A percentile compares a stretch with the other conserved stretches of the same genome.
Evolutionary conservation across 2,888 invertebrate species (phyloP).

Genomic region (Mesochorus sp.): DNA sequence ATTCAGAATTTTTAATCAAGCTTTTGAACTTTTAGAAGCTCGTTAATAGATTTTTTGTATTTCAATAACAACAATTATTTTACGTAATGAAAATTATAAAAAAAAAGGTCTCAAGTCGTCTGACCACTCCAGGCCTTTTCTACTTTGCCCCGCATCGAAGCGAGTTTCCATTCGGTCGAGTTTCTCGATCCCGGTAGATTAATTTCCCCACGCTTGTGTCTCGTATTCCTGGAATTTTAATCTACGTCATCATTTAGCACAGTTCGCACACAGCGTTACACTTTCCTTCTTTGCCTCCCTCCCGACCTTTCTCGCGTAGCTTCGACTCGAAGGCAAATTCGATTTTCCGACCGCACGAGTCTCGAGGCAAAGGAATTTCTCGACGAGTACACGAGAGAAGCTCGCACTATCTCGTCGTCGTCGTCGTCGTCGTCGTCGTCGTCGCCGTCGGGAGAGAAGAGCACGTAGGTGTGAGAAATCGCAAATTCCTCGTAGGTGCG

Average conservation of each 20-base stretch:
- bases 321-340: constrained; percentile 49
- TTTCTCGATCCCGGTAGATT: constrained; percentile 37
- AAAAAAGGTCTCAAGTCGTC: constrained; percentile 2
- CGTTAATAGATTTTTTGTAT: background rate
- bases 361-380: constrained; percentile 61
- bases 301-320: constrained; percentile 10
- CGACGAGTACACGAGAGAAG: constrained; percentile 43
- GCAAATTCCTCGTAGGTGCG: constrained; percentile 77
- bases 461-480: constrained; percentile 71
- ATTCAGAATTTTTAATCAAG: too few relatives aligned
- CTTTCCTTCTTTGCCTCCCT: constrained; percentile 12
- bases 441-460: constrained; percentile 21
- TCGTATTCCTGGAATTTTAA: constrained; percentile 58
- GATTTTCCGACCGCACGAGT: constrained; percentile 56
- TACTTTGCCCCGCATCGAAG: constrained; percentile 7
- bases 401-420: constrained; percentile 49
- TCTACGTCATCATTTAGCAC: constrained; percentile 55
- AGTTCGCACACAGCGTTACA: constrained; percentile 38
- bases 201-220: constrained; percentile 33
- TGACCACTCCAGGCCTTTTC: constrained; percentile 39
- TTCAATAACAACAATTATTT: background rate
- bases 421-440: too few relatives aligned
- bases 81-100: background rate
- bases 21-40: too few relatives aligned
- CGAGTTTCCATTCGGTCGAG: background rate